phyloP scores from a whole-genome alignment of 37 sponge, comb jelly and placozoan species.

The Mnemiopsis leidyi region DNA sequence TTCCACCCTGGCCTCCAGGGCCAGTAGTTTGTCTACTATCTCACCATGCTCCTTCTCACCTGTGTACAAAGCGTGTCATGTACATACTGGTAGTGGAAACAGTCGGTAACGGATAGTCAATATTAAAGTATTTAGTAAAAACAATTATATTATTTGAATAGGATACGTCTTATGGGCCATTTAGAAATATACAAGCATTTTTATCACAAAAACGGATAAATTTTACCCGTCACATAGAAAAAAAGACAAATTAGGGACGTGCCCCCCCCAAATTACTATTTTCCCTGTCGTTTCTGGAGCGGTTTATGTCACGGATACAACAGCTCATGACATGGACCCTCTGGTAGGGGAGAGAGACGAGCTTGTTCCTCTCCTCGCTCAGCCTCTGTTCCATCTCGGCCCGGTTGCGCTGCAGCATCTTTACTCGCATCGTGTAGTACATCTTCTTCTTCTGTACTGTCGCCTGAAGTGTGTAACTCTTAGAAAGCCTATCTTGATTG shows the following conservation, averaged over 20 bases:
- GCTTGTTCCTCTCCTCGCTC: not conserved
- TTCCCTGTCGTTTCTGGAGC: slow-evolving; percentile 34
- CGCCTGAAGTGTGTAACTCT: slow-evolving; percentile 66
- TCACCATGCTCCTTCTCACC: slow-evolving; percentile 22
- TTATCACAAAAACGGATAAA: too few species aligned
- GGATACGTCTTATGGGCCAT: too few species aligned
- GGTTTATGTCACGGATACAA: not conserved
- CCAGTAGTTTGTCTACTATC: slow-evolving; percentile 47
- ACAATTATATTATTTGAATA: too few species aligned
- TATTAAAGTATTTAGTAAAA: too few species aligned
- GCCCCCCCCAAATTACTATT: slow-evolving; percentile 31
- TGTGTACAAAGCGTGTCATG: too few species aligned
- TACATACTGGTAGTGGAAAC: too few species aligned
- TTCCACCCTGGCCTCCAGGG: slow-evolving; percentile 43
- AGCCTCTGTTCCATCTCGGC: slow-evolving; percentile 64
- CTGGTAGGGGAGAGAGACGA: not conserved
- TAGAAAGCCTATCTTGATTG: too few species aligned
- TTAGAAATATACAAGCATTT: too few species aligned
- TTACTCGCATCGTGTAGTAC: slow-evolving; percentile 76
- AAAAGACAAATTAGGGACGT: too few species aligned
- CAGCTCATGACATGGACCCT: not conserved
- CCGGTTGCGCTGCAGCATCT: slow-evolving; percentile 60
- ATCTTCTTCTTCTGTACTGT: slow-evolving; percentile 78
- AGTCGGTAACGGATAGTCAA: too few species aligned
- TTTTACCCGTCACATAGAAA: too few species aligned